These are phyloP conservation scores for Onychostoma macrolepis DNA, from an alignment of 2,113 vertebrate species.

Conservation along the genomic window DNA sequence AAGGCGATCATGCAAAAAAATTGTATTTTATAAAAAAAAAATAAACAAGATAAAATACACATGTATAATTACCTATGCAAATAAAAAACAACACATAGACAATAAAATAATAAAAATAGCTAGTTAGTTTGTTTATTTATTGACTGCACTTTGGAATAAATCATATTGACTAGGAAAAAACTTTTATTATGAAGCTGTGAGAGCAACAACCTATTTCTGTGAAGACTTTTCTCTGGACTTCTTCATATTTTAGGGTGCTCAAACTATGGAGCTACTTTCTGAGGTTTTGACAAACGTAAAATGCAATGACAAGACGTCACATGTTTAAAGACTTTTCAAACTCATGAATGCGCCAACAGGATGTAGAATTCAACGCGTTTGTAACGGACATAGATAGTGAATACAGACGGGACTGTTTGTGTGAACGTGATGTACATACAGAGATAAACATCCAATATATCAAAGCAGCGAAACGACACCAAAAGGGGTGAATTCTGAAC, in stretches of 20 bases:
- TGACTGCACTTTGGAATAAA: neutral
- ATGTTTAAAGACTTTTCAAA: constrained; percentile 2
- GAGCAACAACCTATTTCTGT: neutral
- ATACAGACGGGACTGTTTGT: constrained; percentile 17
- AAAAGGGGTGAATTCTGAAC: constrained; percentile 71
- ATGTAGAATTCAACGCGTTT: neutral
- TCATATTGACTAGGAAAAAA: neutral
- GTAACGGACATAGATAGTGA: neutral
- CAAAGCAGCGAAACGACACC: constrained; percentile 51
- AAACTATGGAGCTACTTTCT: neutral
- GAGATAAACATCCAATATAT: constrained; percentile 40
- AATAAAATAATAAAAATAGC: neutral
- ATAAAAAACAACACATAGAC: too few relatives aligned
- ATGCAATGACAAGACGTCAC: neutral
- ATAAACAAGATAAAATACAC: too few relatives aligned
- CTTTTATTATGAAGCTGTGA: neutral
- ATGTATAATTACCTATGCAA: too few relatives aligned
- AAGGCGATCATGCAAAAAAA: too few relatives aligned
- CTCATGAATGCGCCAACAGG: constrained; percentile 4
- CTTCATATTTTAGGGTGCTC: constrained; percentile 7
- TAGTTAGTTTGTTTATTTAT: neutral
- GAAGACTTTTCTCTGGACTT: neutral
- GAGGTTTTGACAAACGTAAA: neutral
- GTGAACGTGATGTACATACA: constrained; percentile 54
- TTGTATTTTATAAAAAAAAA: too few relatives aligned